Evolutionary conservation across 2,113 vertebrate genomes (phyloP).

Genomic region (Neolamprologus devosi): DNA sequence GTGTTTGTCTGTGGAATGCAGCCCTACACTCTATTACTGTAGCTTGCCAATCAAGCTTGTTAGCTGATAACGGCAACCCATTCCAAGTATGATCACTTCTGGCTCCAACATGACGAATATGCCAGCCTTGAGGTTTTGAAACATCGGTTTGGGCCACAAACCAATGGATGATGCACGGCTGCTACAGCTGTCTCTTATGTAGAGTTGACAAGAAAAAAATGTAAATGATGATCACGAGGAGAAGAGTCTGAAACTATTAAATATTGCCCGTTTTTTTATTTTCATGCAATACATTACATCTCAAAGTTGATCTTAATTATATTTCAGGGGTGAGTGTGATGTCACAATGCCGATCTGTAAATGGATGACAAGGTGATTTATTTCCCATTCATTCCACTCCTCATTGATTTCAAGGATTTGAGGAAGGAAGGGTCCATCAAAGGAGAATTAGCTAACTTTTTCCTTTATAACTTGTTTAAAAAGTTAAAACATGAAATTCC

Average conservation of each 20-base stretch:
- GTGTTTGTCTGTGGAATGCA: background rate
- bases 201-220: background rate
- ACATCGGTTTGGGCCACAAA: background rate
- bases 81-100: background rate
- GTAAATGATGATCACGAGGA: background rate
- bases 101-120: background rate
- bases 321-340: background rate
- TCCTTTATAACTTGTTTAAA: background rate
- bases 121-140: background rate
- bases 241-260: background rate
- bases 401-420: rapidly evolving
- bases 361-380: background rate
- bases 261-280: background rate
- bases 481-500: background rate
- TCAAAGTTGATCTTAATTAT: background rate
- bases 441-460: background rate
- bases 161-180: background rate
- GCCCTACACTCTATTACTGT: background rate
- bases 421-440: background rate
- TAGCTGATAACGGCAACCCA: background rate
- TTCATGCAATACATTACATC: background rate
- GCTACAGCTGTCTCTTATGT: background rate
- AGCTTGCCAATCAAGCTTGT: background rate
- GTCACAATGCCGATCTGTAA: background rate
- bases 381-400: rapidly evolving